Evolutionary conservation across 2,888 invertebrate species (phyloP), one percentile per base, ranked within the genome.

Genomic region (Aromia moschata): DNA sequence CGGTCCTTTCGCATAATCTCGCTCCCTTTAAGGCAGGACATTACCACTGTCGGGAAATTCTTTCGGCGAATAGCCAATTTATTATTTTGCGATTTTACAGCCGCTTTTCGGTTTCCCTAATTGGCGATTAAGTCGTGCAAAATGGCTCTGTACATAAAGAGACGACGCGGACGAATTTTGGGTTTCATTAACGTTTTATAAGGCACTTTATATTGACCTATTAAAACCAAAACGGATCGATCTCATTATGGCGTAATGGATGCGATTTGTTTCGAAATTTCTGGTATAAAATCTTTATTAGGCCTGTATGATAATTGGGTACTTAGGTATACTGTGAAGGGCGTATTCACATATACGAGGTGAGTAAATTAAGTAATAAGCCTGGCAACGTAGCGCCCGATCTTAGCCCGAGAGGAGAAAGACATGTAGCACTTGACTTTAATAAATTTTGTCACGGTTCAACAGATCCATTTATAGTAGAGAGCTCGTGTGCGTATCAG

Each of bases 11-110:
- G 33, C 5, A 25, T 25, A 25, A 25, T 25, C 20, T 16, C 37
- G 12, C 31, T 37, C 49, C 37, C 11, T 49, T 37, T 49, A 46
- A 49, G 49, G 49, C 17, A 49, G 31, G n/a, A 14, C 46, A 46
- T 46, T 46, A 33, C 18, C 11, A 31, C 25, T 33, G 17, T 7
- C 10, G 15, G 14, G 16, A 49, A 49, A 37, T 37, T 49, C 37
- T 25, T 37, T 49, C n/a, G 37, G 37, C 12, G 37, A 37, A 38
- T 49, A 20, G 14, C 49, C 36, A 14, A 49, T 49, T 49, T 49
- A 49, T 49, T 20, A 14, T 10, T 18, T 36, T 15, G 14, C 25
- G 37, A 15, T 17, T 49, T 49, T 49, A 49, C 37, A 31, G 14
- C 12, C 20, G 1, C n/a, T 49, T 16, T 14, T 2, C 10, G 11